Percentiles rank a stretch among this genome's conserved stretches.
Evolutionary conservation across 2,113 vertebrate genomes (phyloP).

Genomic region (Hyperopisus bebe): DNA sequence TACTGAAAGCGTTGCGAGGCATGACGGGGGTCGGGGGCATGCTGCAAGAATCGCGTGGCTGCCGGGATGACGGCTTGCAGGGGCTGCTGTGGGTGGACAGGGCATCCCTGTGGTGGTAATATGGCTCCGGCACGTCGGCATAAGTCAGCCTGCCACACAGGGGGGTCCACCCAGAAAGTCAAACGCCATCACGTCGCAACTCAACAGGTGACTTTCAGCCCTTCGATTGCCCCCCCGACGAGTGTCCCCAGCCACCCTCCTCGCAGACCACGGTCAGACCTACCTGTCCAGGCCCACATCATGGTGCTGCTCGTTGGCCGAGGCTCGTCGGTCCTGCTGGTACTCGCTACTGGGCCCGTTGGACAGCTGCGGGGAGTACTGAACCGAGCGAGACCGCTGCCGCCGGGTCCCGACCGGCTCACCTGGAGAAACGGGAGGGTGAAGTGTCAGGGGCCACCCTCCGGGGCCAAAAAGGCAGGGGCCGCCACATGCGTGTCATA

Average conservation of each 20-base stretch:
- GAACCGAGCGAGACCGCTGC: conserved; percentile 69
- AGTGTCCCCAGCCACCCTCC: neutral
- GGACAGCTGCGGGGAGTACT: conserved; percentile 78
- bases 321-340: conserved; percentile 45
- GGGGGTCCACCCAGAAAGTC: conserved; percentile 19
- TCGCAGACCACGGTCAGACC: neutral
- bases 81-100: conserved; percentile 79
- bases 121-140: conserved; percentile 39
- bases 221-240: neutral
- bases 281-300: conserved; percentile 48
- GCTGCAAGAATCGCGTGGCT: conserved; percentile 73
- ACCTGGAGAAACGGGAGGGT: conserved; percentile 43
- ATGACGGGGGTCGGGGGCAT: conserved; percentile 90
- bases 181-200: neutral
- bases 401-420: conserved; percentile 64
- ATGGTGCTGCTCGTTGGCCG: conserved; percentile 48
- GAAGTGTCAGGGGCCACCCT: conserved; percentile 3
- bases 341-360: conserved; percentile 63
- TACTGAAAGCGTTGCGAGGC: conserved; percentile 87
- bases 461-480: too few species aligned
- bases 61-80: conserved; percentile 67
- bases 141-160: conserved; percentile 44
- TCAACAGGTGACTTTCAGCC: neutral
- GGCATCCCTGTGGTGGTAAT: conserved; percentile 56
- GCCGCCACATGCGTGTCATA: neutral